Conservation (phyloP, 1,140 invertebrate species). For the Ceratina japonica region DNA sequence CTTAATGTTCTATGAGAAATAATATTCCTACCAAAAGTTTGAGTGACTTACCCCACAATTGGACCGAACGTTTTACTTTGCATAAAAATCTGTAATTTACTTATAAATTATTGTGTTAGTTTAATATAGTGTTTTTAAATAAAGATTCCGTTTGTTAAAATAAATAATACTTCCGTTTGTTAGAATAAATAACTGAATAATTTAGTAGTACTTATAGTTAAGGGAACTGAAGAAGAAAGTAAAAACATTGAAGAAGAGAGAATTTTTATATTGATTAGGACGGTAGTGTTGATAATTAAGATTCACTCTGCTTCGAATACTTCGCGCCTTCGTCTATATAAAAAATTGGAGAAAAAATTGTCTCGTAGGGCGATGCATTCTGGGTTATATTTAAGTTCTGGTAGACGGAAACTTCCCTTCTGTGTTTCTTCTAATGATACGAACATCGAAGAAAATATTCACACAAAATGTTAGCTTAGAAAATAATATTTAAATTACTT, state of each 20-base stretch:
- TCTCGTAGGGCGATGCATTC: background rate
- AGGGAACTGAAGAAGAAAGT: background rate
- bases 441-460: background rate
- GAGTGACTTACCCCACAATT: too few relatives aligned
- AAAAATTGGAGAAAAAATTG: background rate
- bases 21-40: too few relatives aligned
- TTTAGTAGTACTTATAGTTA: background rate
- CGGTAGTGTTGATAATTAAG: conserved; percentile 21
- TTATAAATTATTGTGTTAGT: too few relatives aligned
- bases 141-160: too few relatives aligned
- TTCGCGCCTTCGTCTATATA: background rate
- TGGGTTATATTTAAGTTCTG: conserved; percentile 20
- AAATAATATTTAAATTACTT: background rate
- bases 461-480: background rate
- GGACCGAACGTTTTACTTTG: too few relatives aligned
- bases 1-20: too few relatives aligned
- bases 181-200: too few relatives aligned
- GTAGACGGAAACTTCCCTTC: background rate
- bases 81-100: too few relatives aligned
- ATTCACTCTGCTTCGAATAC: conserved; percentile 7
- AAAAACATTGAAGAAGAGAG: background rate
- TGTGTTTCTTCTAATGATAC: background rate
- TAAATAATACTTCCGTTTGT: too few relatives aligned
- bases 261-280: conserved; percentile 2
- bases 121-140: too few relatives aligned